Evolutionary conservation across 2,797 vertebrate species (phyloP).

Genomic region (Acanthis flammea): DNA sequence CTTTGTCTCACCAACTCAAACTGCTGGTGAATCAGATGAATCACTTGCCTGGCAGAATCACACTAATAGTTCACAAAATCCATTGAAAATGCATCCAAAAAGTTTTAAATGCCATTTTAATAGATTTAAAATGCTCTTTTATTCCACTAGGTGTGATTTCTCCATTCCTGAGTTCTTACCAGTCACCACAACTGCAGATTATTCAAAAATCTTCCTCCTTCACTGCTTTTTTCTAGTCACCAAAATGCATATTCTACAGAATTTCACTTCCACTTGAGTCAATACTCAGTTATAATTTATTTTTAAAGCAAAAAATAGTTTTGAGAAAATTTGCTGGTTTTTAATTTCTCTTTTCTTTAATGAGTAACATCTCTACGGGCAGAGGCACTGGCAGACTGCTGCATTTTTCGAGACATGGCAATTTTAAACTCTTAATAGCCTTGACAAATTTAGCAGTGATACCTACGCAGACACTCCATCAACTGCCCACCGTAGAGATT

Average conservation of each 20-base stretch:
- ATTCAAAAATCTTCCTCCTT: neutral
- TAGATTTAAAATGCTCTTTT: neutral
- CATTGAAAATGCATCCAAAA: neutral
- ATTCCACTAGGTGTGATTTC: neutral
- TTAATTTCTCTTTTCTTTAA: neutral
- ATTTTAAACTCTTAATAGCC: neutral
- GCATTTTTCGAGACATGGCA: neutral
- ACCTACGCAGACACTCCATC: neutral
- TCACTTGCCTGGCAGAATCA: neutral
- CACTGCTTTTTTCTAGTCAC: neutral
- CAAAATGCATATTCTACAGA: neutral
- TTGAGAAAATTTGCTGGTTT: neutral
- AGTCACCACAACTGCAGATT: neutral
- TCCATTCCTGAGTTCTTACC: neutral
- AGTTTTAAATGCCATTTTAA: neutral
- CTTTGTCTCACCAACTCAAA: neutral
- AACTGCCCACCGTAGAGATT: neutral
- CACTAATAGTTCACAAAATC: neutral
- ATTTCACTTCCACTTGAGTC: neutral
- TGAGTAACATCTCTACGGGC: neutral
- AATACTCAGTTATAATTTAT: neutral
- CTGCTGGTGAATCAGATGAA: neutral
- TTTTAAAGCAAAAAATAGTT: neutral
- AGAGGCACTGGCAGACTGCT: neutral
- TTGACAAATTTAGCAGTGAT: neutral